Evolutionary conservation across 2,797 vertebrate genomes (phyloP).

Genomic region (Rhynchonycteris naso): DNA sequence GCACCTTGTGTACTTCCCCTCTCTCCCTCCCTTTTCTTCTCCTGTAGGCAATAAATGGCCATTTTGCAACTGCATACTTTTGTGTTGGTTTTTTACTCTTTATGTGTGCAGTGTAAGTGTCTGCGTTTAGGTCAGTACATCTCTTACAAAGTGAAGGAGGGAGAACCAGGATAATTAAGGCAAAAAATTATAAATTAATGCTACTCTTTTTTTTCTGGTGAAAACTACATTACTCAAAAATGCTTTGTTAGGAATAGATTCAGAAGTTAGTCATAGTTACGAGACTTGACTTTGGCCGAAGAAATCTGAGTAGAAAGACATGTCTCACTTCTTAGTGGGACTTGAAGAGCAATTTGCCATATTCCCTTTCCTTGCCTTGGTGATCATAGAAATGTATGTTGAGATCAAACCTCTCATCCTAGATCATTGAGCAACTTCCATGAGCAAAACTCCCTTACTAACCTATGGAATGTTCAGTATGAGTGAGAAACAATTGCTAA

Average conservation of each 20-base stretch:
- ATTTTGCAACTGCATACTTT: conserved; percentile 79
- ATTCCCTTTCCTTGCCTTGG: neutral
- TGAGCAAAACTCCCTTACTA: neutral
- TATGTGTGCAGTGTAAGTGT: conserved; percentile 53
- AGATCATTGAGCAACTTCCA: neutral
- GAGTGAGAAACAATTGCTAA: neutral
- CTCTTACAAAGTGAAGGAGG: conserved; percentile 17
- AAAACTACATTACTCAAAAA: neutral
- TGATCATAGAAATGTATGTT: neutral
- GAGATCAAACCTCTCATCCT: neutral
- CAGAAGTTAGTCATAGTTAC: neutral
- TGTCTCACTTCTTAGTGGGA: neutral
- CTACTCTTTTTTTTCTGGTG: neutral
- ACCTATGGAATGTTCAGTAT: neutral
- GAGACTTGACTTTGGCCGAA: conserved; percentile 17
- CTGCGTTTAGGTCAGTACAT: neutral
- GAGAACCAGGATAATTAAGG: conserved; percentile 15
- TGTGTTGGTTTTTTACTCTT: conserved; percentile 66
- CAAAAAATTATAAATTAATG: neutral
- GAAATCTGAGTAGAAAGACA: neutral
- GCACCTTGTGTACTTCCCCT: conserved; percentile 72
- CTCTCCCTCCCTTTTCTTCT: conserved; percentile 68
- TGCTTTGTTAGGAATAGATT: conserved; percentile 23
- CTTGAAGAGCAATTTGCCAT: neutral
- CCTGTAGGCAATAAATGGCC: conserved; percentile 85